Percentiles rank a stretch among this genome's conserved stretches.
Evolutionary conservation across 64 coral and sea anemone genomes (phyloP).

Genomic region (Hydrozoanthus tunicans): DNA sequence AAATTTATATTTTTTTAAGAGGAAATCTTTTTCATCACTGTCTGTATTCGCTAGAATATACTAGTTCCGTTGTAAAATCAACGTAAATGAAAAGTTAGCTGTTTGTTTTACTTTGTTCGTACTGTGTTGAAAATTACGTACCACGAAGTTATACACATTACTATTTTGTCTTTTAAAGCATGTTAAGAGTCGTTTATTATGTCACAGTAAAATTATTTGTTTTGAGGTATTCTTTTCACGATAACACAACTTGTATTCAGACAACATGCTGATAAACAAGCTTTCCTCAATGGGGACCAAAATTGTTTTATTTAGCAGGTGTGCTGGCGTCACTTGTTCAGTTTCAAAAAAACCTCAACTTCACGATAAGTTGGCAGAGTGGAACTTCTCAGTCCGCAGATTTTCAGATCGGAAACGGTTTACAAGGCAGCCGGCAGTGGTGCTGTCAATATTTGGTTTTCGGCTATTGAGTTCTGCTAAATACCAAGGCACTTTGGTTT

Average conservation of each 20-base stretch:
- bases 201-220: neutral
- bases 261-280: slow-evolving; percentile 50
- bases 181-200: slow-evolving; percentile 3
- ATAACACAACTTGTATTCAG: slow-evolving; percentile 5
- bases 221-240: slow-evolving; percentile 12
- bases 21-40: neutral
- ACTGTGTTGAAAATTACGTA: neutral
- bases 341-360: too few species aligned
- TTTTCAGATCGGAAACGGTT: neutral
- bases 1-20: neutral
- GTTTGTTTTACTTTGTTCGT: neutral
- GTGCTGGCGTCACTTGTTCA: too few species aligned
- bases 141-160: neutral
- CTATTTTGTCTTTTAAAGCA: neutral
- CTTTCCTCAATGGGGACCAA: slow-evolving; percentile 17
- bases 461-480: slow-evolving; percentile 3
- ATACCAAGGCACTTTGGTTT: slow-evolving; percentile 7
- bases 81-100: neutral
- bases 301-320: neutral
- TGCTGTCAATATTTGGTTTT: slow-evolving; percentile 44
- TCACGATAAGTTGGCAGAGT: too few species aligned
- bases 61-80: neutral
- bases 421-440: neutral
- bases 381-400: neutral
- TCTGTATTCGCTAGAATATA: neutral